Base-by-base conservation (phyloP, 2,113 vertebrate species). In the Oncorhynchus mykiss region DNA sequence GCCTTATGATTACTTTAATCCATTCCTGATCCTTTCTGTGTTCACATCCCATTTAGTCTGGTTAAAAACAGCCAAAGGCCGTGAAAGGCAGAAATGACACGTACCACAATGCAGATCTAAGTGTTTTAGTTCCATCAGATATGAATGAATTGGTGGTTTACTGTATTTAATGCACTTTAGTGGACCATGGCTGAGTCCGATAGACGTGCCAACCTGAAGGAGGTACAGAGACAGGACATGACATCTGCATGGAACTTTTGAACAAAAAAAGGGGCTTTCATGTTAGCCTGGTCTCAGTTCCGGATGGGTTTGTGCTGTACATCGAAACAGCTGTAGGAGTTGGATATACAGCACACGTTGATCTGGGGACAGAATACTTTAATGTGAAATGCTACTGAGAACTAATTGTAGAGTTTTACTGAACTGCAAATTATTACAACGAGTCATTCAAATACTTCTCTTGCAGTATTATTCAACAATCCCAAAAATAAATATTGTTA, bases 1-100 rank as follows among this genome's bases (percentile, higher is more conserved):
- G 91, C 90, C 91, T 92, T 92, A 92, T 86, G 84, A 90, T 82
- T 1, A 16, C 49, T 84, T 88, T 70, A 48, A 86, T 83, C 79
- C 83, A 89, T 90, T 91, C 86, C 85, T 81, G 80, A 85, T 79
- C 70, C 22, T 65, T 79, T 71, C 57, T 65, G 27, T 57, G 24
- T 76, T 82, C 71, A 77, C 51, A 20, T 81, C 70, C 70, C 76
- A 73, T 77, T 39, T 75, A 57, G 64, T 20, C 25, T 71, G 59
- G 57, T 51, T 18, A 71, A 76, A 71, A 72, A 70, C 27, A 73
- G 29, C 70, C 62, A 73, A 64, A n/a, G 27, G 25, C 25, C 0
- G 24, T 64, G 31, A 59, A 31, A 81, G 29, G 74, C 25, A 67
- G 79, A 82, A 72, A 80, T 45, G 59, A 71, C 7, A 49, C 67